Conservation (phyloP, 1,140 invertebrate species). For the Trachelipus rathkii region DNA sequence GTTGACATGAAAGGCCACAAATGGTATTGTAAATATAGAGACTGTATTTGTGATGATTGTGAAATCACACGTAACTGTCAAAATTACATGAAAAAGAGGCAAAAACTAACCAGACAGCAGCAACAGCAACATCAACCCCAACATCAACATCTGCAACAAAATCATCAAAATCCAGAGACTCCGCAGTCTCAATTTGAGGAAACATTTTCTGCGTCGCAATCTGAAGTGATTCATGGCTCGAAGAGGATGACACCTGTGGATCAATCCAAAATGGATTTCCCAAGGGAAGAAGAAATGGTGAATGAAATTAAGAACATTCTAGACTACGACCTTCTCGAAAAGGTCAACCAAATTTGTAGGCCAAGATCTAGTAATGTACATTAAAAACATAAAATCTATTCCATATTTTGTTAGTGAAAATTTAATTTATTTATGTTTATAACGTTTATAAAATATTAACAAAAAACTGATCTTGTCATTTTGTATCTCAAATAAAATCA, state of each 20-base stretch:
- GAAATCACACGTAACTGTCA: slow-evolving; percentile 40
- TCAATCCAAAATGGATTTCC: background rate
- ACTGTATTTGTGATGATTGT: slow-evolving; percentile 32
- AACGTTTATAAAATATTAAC: too few relatives aligned
- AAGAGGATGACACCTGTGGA: background rate
- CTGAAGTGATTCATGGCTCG: too few relatives aligned
- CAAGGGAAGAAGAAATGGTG: background rate
- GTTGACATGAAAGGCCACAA: slow-evolving; percentile 41
- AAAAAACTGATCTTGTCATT: too few relatives aligned
- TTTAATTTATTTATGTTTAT: too few relatives aligned
- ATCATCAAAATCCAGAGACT: slow-evolving; percentile 3
- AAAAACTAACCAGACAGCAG: slow-evolving; percentile 36
- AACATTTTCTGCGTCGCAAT: background rate
- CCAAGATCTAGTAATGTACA: background rate
- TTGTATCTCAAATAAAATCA: too few relatives aligned
- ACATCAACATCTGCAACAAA: background rate
- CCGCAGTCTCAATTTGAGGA: background rate
- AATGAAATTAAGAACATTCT: background rate
- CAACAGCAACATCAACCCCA: slow-evolving; percentile 26
- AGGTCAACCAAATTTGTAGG: background rate
- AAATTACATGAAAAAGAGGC: slow-evolving; percentile 33
- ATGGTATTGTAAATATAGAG: slow-evolving; percentile 36
- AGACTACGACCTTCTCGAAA: background rate
- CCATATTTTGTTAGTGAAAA: too few relatives aligned
- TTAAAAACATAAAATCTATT: too few relatives aligned